Evolutionary conservation across 2,888 invertebrate genomes (phyloP), one percentile per base, ranked within the genome.

Genomic region (Ectobius pallidus): DNA sequence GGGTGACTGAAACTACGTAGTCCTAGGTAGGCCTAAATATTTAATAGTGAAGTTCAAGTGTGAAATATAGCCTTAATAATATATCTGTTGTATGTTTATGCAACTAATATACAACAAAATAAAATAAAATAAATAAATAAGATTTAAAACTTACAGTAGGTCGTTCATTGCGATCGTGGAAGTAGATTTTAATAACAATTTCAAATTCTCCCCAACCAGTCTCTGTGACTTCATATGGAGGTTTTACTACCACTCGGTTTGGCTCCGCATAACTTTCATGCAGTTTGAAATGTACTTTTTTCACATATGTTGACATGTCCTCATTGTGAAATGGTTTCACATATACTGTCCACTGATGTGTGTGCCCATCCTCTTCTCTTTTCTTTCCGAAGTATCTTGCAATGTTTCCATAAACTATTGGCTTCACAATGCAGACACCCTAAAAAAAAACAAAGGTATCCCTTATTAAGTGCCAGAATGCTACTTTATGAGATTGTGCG

Each of bases 131-230:
- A n/a, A n/a, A n/a, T n/a, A n/a, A n/a, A n/a, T n/a, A n/a, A n/a
- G n/a, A n/a, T n/a, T n/a, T n/a, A n/a, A n/a, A 62, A 87, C 89
- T 89, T 83, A 96, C 96, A 16, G 75, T 69, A 18, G 96, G 94
- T 81, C 95, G 87, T 84, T 97, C 99, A 80, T 96, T 96, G 1
- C 95, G 94, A 86, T 99, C 99, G 81, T 94, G 92, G 79, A 99
- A 99, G 83, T 96, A 96, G 75, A 99, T 94, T 83, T 98, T 98
- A 70, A 99, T 97, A 42, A 96, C 94, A 76, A 99, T 94, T 84
- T 99, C 99, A 82, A 99, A 99, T 85, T 99, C 99, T 77, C 99
- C 99, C 99, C 99, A 99, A 1, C 99, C 99, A 0, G 99, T 99
- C 84, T 99, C 99, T 0, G 94, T 95, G 6, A 99, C 90, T 85